A percentile compares a stretch with the other conserved stretches of the same genome.
These are phyloP conservation scores for Rhabdophis nuchalis DNA, from an alignment of 2,797 vertebrate species.

Conservation along the genomic window DNA sequence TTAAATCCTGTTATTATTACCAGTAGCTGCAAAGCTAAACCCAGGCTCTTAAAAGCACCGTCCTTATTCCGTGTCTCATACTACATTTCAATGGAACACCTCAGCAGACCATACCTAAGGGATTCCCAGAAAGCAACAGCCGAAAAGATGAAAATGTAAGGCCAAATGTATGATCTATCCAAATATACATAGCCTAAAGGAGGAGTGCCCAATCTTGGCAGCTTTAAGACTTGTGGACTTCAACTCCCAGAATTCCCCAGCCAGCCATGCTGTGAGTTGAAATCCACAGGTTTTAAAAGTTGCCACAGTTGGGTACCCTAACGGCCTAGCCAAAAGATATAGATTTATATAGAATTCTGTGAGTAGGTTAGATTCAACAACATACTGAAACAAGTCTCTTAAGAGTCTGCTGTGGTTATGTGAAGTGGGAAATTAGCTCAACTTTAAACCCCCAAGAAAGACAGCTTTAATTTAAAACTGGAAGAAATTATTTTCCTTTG, in stretches of 20 bases:
- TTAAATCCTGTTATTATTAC: background rate
- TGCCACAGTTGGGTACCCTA: background rate
- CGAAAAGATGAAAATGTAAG: background rate
- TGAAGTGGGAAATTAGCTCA: background rate
- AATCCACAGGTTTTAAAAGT: background rate
- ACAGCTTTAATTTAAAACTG: background rate
- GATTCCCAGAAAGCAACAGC: background rate
- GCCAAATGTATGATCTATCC: background rate
- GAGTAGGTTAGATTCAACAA: background rate
- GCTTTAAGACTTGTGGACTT: background rate
- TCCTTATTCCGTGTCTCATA: background rate
- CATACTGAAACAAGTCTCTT: background rate
- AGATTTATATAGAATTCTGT: background rate
- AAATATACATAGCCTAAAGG: background rate
- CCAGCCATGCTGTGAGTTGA: too few species aligned
- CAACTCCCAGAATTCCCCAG: too few species aligned
- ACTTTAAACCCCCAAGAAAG: background rate
- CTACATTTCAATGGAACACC: background rate
- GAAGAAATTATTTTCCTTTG: background rate
- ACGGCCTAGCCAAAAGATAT: background rate
- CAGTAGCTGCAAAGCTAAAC: background rate
- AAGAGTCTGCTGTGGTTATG: background rate
- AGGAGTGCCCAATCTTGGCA: background rate
- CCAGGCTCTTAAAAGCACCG: constrained; percentile 1
- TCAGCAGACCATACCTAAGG: background rate